A percentile compares a stretch with the other conserved stretches of the same genome.
These are phyloP conservation scores for Falco columbarius DNA, from an alignment of 2,797 vertebrate genomes.

Conservation along the genomic window DNA sequence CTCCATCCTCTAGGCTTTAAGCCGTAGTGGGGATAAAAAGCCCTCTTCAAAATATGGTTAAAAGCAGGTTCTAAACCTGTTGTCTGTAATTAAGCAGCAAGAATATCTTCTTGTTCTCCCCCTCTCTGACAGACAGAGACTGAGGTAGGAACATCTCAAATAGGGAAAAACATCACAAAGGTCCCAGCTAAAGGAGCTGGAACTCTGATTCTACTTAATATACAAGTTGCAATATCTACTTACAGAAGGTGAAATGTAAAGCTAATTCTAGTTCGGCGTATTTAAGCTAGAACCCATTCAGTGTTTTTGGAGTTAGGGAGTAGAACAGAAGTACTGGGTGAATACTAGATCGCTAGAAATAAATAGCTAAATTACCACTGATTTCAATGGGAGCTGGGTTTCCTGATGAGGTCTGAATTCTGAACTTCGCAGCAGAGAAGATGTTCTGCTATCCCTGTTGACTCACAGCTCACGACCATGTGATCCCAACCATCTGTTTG, in stretches of 20 bases:
- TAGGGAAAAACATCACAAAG: not conserved
- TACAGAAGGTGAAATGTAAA: not conserved
- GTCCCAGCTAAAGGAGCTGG: not conserved
- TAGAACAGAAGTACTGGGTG: not conserved
- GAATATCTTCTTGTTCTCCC: not conserved
- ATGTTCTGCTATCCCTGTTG: not conserved
- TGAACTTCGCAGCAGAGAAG: not conserved
- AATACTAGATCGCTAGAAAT: not conserved
- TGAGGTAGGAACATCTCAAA: not conserved
- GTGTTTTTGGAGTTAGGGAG: not conserved
- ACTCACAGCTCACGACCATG: not conserved
- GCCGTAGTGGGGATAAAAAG: not conserved
- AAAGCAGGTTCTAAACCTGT: not conserved
- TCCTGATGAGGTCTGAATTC: not conserved
- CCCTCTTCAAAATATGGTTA: not conserved
- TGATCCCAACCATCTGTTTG: slow-evolving; percentile 14
- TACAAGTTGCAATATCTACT: not conserved
- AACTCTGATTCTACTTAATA: not conserved
- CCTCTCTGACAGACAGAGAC: not conserved
- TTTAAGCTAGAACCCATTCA: not conserved
- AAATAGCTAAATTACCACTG: not conserved
- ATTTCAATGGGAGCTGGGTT: not conserved
- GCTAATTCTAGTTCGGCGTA: not conserved
- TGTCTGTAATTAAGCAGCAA: not conserved
- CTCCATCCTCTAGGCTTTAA: not conserved